Evolutionary conservation across 2,797 vertebrate species (phyloP).

Genomic region (Aplochiton taeniatus): DNA sequence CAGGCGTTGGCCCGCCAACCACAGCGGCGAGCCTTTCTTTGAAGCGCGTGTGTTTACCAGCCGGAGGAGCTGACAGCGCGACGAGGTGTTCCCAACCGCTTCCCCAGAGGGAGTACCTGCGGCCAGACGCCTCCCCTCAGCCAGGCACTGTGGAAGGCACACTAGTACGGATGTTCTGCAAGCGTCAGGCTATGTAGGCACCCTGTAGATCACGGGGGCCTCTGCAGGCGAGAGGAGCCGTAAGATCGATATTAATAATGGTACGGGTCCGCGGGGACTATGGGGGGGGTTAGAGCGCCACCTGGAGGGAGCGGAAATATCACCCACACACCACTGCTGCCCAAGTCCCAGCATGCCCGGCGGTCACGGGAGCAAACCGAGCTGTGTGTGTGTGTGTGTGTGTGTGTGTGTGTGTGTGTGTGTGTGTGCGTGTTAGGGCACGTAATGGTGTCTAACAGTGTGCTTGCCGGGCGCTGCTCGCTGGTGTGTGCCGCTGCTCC

Average conservation of each 20-base stretch:
- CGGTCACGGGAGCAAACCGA: constrained; percentile 15
- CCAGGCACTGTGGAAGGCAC: constrained; percentile 40
- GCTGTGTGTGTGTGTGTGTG: neutral
- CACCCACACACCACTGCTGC: constrained; percentile 25
- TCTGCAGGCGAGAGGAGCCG: constrained; percentile 54
- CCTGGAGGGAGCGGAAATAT: constrained; percentile 45
- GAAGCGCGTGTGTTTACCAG: constrained; percentile 61
- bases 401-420: constrained; percentile 29
- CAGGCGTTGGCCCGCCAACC: no score
- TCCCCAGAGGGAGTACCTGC: constrained; percentile 30
- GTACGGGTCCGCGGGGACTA: constrained; percentile 31
- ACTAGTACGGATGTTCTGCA: constrained; percentile 44
- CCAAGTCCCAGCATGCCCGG: constrained; percentile 34
- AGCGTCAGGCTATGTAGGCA: constrained; percentile 50
- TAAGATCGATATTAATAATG: constrained; percentile 73
- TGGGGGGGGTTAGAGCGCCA: constrained; percentile 28
- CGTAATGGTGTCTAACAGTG: constrained; percentile 8
- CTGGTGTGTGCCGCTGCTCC: neutral
- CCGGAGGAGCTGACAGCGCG: constrained; percentile 50
- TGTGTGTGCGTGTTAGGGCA: neutral
- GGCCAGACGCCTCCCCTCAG: constrained; percentile 31
- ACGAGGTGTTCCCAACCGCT: constrained; percentile 29
- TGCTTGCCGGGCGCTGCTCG: constrained; percentile 3
- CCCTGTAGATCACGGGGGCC: constrained; percentile 45
- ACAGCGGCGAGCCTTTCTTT: constrained; percentile 41